Percentiles rank a stretch among this genome's conserved stretches.
Evolutionary conservation across 2,797 vertebrate genomes (phyloP).

Genomic region (Pangasius sanitwongsei): DNA sequence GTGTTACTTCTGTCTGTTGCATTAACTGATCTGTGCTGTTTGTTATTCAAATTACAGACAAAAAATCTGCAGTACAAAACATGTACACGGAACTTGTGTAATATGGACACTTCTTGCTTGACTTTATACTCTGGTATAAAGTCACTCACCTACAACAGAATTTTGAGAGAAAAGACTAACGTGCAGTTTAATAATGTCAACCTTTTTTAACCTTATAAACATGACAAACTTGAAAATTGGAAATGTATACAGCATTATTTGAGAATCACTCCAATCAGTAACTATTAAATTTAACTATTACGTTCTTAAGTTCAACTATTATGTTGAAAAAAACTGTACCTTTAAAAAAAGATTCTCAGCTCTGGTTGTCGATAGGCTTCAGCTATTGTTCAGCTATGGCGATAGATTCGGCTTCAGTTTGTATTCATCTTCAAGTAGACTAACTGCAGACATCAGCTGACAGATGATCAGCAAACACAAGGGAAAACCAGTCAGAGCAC

Average conservation of each 20-base stretch:
- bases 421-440: conserved; percentile 12
- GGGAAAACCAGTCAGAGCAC: conserved; percentile 54
- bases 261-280: neutral
- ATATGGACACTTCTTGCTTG: neutral
- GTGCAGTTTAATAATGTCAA: neutral
- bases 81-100: neutral
- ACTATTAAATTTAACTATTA: neutral
- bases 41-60: conserved; percentile 18
- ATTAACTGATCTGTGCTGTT: conserved; percentile 13
- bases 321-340: neutral
- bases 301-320: neutral
- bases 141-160: neutral
- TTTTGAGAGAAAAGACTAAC: neutral
- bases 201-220: neutral
- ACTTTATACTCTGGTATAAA: neutral
- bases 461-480: conserved; percentile 44
- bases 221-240: neutral
- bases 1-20: neutral
- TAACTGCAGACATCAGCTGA: conserved; percentile 45
- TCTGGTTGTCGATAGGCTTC: neutral
- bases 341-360: conserved; percentile 4
- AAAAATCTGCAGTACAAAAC: neutral
- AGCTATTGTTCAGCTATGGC: neutral
- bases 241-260: neutral
- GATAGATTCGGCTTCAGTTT: neutral